Conservation (phyloP, 2,888 invertebrate genomes). For the Hyles lineata region DNA sequence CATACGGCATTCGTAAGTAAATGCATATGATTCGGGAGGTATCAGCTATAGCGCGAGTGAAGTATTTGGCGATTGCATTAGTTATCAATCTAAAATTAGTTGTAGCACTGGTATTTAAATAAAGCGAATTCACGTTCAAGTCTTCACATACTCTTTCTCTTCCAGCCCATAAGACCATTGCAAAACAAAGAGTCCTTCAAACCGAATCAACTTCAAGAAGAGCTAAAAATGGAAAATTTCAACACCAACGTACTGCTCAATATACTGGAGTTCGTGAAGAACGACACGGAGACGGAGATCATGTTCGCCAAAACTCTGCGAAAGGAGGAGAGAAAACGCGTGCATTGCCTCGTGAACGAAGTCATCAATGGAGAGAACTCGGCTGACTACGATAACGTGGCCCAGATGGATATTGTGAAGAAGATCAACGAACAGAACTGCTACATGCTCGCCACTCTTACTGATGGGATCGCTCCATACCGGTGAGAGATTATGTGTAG, state of each 20-base stretch:
- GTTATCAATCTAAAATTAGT: background rate
- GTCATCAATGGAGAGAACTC: slow-evolving; percentile 40
- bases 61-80: background rate
- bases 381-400: slow-evolving; percentile 35
- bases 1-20: slow-evolving; percentile 61
- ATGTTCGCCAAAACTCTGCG: slow-evolving; percentile 52
- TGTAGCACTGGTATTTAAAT: too few relatives aligned
- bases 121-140: background rate
- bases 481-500: slow-evolving; percentile 48
- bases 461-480: slow-evolving; percentile 46
- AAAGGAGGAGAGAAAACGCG: slow-evolving; percentile 49
- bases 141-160: background rate
- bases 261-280: slow-evolving; percentile 63
- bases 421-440: slow-evolving; percentile 52
- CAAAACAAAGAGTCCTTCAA: background rate
- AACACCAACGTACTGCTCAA: slow-evolving; percentile 50
- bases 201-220: slow-evolving; percentile 7
- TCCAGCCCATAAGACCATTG: background rate
- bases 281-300: slow-evolving; percentile 56
- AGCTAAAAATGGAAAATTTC: slow-evolving; percentile 40
- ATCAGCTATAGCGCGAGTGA: background rate
- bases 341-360: slow-evolving; percentile 50
- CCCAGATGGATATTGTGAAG: slow-evolving; percentile 45
- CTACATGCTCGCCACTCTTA: slow-evolving; percentile 54
- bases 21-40: background rate